These are phyloP conservation scores for Muraenolepis orangiensis DNA, from an alignment of 2,797 vertebrate genomes.

Conservation along the genomic window DNA sequence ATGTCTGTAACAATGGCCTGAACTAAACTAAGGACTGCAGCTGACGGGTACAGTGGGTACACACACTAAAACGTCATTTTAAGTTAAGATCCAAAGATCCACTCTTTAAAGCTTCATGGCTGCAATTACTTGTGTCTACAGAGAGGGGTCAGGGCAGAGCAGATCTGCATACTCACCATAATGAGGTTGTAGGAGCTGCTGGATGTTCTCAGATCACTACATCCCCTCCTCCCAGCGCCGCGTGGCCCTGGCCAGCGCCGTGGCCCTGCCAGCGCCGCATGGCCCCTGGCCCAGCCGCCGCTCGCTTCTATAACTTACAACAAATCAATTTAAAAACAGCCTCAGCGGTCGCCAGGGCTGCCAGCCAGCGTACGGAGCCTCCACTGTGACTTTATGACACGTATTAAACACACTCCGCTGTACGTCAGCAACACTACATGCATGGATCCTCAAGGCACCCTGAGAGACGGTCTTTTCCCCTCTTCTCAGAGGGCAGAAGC, in stretches of 20 bases:
- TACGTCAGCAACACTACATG: background rate
- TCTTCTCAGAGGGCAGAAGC: background rate
- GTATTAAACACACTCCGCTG: background rate
- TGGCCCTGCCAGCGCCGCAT: background rate
- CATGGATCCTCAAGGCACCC: background rate
- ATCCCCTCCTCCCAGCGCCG: background rate
- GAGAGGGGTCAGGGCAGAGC: background rate
- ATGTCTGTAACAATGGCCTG: background rate
- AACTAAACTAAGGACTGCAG: background rate
- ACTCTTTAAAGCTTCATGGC: constrained; percentile 1
- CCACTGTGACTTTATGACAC: background rate
- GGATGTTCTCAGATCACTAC: background rate
- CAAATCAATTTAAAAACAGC: constrained; percentile 58
- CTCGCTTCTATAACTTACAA: constrained; percentile 53
- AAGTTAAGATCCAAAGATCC: background rate
- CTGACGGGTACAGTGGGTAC: background rate
- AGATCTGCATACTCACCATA: background rate
- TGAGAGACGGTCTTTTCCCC: background rate
- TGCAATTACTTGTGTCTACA: background rate
- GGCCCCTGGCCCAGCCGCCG: background rate
- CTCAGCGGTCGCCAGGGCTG: constrained; percentile 43
- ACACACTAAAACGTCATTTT: background rate
- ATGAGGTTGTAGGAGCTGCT: background rate
- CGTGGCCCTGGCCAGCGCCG: background rate
- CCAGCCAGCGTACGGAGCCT: constrained; percentile 30